Evolutionary conservation across 2,888 invertebrate species (phyloP), one percentile per base, ranked within the genome.

Genomic region (Drosophila prostipennis): DNA sequence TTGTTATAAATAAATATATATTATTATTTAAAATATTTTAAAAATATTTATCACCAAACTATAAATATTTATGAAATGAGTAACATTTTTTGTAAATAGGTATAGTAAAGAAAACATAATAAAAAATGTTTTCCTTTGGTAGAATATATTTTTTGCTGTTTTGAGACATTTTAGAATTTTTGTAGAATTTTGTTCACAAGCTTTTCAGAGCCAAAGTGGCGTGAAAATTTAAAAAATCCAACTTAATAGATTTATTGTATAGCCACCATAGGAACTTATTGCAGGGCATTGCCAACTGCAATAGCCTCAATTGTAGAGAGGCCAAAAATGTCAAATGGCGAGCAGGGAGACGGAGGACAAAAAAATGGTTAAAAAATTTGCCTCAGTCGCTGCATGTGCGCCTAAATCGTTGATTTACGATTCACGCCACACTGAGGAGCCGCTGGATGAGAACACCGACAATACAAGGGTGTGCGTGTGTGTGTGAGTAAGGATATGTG

Each of bases 361-460:
- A 68, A 61, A 57, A 72, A 74, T 65, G 71, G 56, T 54, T 59
- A 58, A 71, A 65, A 63, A 43, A 59, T 61, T 63, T 63, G 53
- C 71, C 68, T 70, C 42, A 60, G 71, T 70, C 73, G 78, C 77
- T 85, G 82, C 77, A 79, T 79, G 82, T 78, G 80, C 71, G 82
- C 79, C 85, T 83, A 89, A 89, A 87, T 89, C 89, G 82, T 89
- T 89, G 89, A 89, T 89, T 89, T 89, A 89, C 89, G 87, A 80
- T 86, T 86, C 78, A 84, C 84, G 84, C 83, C 84, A 87, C 83
- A 81, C 78, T 84, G 83, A 84, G 87, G 72, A 85, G 83, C 76
- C 75, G 70, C 72, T 80, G 73, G 77, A 80, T 79, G 73, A 72
- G 63, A 56, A 68, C 64, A 48, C 37, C 45, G 36, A 55, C 34